Conservation (phyloP, 2,888 invertebrate genomes). For the Slavum lentiscoides region DNA sequence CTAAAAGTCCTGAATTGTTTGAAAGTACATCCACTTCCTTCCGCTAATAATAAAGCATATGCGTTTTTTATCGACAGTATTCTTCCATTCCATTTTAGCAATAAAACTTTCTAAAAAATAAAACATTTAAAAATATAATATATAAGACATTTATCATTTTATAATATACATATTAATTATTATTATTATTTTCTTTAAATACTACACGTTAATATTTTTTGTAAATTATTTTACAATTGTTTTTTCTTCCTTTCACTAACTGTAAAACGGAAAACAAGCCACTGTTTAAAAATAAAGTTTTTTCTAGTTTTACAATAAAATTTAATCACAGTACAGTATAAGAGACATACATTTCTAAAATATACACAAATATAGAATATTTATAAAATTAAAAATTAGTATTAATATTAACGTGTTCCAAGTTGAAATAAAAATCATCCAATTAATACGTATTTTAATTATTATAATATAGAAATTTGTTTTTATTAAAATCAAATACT, state of each 20-base stretch:
- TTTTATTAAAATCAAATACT: slow-evolving; percentile 56
- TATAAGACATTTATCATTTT: neutral
- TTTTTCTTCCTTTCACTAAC: neutral
- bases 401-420: neutral
- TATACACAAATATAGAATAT: no score
- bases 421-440: neutral
- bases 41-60: slow-evolving; percentile 64
- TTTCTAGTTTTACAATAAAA: no score
- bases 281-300: no score
- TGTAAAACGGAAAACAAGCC: neutral
- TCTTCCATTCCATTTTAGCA: slow-evolving; percentile 32
- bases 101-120: slow-evolving; percentile 39
- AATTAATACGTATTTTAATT: neutral
- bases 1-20: slow-evolving; percentile 67
- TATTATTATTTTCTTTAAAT: neutral
- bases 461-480: neutral
- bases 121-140: neutral
- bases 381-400: no score
- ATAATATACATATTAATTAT: neutral
- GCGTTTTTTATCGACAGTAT: slow-evolving; percentile 65
- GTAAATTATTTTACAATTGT: neutral
- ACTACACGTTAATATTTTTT: neutral
- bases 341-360: no score
- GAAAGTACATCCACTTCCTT: slow-evolving; percentile 59
- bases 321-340: no score